These are phyloP conservation scores for Apamea epomidion DNA, from an alignment of 2,888 invertebrate genomes.

Conservation along the genomic window DNA sequence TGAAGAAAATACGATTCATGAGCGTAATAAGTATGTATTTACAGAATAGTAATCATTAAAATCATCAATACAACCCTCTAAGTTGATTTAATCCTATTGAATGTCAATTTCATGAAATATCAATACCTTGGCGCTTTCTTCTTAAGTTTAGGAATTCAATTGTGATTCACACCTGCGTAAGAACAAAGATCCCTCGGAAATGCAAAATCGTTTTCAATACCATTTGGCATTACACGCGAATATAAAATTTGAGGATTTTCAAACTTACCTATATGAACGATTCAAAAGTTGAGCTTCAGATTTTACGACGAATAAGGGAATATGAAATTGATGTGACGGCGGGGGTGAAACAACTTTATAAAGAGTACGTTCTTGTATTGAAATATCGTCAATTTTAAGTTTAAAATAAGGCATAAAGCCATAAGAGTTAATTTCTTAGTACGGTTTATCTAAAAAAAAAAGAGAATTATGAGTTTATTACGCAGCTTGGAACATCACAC, in stretches of 20 bases:
- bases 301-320: conserved; percentile 3
- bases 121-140: no score
- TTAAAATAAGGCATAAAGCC: background rate
- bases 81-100: background rate
- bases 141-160: conserved; percentile 12
- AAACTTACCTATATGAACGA: background rate
- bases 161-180: background rate
- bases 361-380: background rate
- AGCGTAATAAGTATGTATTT: background rate
- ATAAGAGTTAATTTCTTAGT: background rate
- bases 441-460: no score
- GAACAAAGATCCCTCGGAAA: background rate
- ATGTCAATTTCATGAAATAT: no score
- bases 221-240: conserved; percentile 14
- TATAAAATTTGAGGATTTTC: conserved; percentile 1
- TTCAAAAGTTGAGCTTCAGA: conserved; percentile 18
- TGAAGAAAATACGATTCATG: background rate
- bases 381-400: background rate
- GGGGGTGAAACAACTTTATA: background rate
- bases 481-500: no score
- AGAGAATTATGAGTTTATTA: background rate
- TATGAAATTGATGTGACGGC: conserved; percentile 10
- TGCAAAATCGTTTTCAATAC: background rate
- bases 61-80: background rate
- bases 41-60: background rate